Evolutionary conservation across 2,888 invertebrate genomes (phyloP), one percentile per base, ranked within the genome.

Genomic region (Drosophila acutilabella): DNA sequence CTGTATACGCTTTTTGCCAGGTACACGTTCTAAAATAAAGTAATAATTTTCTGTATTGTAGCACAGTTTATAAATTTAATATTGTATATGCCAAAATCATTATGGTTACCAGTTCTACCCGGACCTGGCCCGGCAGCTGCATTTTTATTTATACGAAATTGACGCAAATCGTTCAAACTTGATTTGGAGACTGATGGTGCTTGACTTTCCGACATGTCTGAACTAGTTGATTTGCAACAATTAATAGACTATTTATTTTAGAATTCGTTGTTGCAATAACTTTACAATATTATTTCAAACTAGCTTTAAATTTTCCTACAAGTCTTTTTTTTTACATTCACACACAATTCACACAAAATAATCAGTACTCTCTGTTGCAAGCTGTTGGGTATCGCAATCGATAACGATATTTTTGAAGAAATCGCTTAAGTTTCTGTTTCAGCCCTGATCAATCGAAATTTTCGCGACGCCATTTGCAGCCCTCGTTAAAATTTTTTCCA

Each of bases 1-100:
- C 73, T 89, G 90, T 52, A 92, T 91, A 18, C 92, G 89, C 64
- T 92, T 92, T 67, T 90, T 91, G 18, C 92, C 92, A n/a, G 92
- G 92, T 41, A 92, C 89, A 30, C 89, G 89, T 70, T 91, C 92
- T 91, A 68, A 30, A 70, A 61, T 33, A 42, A 2, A 18, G 41
- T 38, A 14, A 52, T 7, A 23, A 38, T 38, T 16, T 11, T 6
- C 13, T 13, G 14, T 47, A 33, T 33, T 11, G 14, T 20, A 23
- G 36, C 11, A 30, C 16, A 23, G 0, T 33, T 2, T 26, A 7
- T 23, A 48, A 13, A 30, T 11, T 20, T 18, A 48, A 26, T 23
- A 14, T 10, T 13, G 10, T 26, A 41, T 30, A 41, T 41, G 40
- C 51, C 48, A 48, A 42, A 71, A 65, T 64, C 57, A 64, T 48